These are phyloP conservation scores for Tinamus guttatus DNA, from an alignment of 2,113 vertebrate genomes.

Conservation along the genomic window DNA sequence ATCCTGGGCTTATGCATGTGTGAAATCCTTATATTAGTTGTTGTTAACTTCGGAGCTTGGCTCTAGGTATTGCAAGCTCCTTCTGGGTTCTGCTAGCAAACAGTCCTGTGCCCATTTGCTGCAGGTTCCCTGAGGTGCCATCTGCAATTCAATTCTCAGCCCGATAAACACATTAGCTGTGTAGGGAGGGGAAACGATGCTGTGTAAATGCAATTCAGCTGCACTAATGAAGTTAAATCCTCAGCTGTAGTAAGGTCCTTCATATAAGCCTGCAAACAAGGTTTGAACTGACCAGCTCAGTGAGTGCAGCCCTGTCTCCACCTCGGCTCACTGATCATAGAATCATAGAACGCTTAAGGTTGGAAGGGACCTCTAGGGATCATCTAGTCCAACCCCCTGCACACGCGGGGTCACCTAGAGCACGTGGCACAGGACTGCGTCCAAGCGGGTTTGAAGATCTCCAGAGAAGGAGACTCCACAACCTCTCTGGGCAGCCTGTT, in stretches of 20 bases:
- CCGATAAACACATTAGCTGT: not conserved
- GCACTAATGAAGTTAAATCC: not conserved
- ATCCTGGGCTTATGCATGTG: not conserved
- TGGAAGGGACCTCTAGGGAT: no score
- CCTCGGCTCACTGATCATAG: no score
- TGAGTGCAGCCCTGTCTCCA: rapidly evolving
- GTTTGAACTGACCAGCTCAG: not conserved
- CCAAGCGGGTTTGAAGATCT: no score
- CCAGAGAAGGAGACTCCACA: no score
- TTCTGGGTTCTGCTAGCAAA: not conserved
- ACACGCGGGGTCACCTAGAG: no score
- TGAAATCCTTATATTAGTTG: no score
- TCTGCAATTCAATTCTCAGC: not conserved
- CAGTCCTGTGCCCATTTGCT: rapidly evolving
- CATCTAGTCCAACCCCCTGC: no score
- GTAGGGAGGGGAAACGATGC: not conserved
- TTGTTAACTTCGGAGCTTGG: not conserved
- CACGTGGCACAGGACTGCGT: no score
- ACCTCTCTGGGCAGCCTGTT: no score
- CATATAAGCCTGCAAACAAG: not conserved
- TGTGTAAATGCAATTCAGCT: not conserved
- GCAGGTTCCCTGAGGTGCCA: not conserved
- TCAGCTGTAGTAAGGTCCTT: not conserved
- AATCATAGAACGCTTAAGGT: no score
- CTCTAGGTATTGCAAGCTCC: not conserved